Evolutionary conservation across 1,140 invertebrate species (phyloP).

Genomic region (Oreohelix idahoensis): DNA sequence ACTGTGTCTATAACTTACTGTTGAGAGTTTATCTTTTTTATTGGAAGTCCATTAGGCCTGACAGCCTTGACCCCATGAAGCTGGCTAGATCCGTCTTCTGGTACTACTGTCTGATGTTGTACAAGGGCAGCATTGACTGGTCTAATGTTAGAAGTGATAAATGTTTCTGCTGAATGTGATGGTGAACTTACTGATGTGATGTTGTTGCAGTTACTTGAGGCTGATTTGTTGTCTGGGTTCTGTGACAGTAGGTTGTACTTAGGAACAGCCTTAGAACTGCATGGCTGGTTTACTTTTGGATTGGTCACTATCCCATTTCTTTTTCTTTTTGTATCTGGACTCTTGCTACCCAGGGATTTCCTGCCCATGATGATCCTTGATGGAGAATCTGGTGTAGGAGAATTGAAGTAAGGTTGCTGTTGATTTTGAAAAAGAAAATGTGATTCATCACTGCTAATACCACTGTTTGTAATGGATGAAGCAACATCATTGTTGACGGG

Average conservation of each 20-base stretch:
- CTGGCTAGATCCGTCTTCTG: conserved; percentile 36
- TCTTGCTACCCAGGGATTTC: conserved; percentile 40
- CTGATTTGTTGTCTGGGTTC: neutral
- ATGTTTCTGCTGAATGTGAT: neutral
- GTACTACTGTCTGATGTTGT: conserved; percentile 39
- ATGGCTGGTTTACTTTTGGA: conserved; percentile 80
- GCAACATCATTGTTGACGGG: conserved; percentile 31
- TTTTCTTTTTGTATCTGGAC: conserved; percentile 72
- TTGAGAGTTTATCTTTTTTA: conserved; percentile 77
- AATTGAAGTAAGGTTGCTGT: conserved; percentile 52
- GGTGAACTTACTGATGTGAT: neutral
- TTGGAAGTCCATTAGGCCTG: conserved; percentile 81
- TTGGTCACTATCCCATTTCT: conserved; percentile 93
- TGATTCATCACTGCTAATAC: conserved; percentile 12
- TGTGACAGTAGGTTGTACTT: conserved; percentile 75
- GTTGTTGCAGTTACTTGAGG: neutral
- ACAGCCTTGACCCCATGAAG: conserved; percentile 70
- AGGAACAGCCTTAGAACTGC: conserved; percentile 28
- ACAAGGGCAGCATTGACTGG: conserved; percentile 27
- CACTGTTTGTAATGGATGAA: conserved; percentile 59
- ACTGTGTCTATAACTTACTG: conserved; percentile 8
- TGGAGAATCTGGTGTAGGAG: conserved; percentile 53
- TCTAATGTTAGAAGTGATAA: neutral
- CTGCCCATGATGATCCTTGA: conserved; percentile 64
- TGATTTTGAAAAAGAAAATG: conserved; percentile 18